Base-by-base conservation (phyloP, 1,140 invertebrate species). In the Drosophila nigrodunni region DNA sequence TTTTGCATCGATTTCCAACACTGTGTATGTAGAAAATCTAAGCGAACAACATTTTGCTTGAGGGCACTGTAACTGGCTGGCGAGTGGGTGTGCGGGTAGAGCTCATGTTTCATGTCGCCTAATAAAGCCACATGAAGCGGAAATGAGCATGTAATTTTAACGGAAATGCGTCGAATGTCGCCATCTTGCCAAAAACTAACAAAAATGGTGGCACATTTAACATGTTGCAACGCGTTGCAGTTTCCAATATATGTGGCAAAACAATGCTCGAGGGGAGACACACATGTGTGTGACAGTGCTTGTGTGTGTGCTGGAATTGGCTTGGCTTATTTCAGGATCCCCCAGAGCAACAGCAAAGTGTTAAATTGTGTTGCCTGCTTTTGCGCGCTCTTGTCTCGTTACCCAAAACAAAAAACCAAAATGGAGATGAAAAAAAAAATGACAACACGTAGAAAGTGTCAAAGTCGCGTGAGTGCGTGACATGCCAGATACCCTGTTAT, bases 91-190 rank as follows among this genome's bases (percentile, higher is more conserved):
- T n/a, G 3, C n/a, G n/a, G 2, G 7, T 43, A n/a, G 15, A 15
- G 15, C 15, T 15, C 15, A 15, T 65, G n/a, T 58, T 18, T 54
- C 80, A 15, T 69, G 70, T 69, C 74, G 80, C 77, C 80, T 88
- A 88, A 88, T 88, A 88, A 88, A 89, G 85, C 77, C 80, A 83
- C 80, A 83, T 74, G 80, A 79, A 89, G 85, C 83, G 83, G 83
- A 88, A 88, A 88, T 88, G 83, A 88, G 83, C 85, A 78, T 89
- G 83, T 88, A 89, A 88, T 88, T 80, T 88, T 89, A 88, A 83
- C 83, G 83, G 83, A 87, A 87, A 87, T 87, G 83, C 83, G 80
- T 87, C 80, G 52, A 89, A 87, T 74, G 82, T 80, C 83, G 83
- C 85, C 83, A 87, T 87, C 82, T 87, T 88, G 71, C 71, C 68